Conservation (phyloP, 2,113 vertebrate species). For the Steatornis caripensis region DNA sequence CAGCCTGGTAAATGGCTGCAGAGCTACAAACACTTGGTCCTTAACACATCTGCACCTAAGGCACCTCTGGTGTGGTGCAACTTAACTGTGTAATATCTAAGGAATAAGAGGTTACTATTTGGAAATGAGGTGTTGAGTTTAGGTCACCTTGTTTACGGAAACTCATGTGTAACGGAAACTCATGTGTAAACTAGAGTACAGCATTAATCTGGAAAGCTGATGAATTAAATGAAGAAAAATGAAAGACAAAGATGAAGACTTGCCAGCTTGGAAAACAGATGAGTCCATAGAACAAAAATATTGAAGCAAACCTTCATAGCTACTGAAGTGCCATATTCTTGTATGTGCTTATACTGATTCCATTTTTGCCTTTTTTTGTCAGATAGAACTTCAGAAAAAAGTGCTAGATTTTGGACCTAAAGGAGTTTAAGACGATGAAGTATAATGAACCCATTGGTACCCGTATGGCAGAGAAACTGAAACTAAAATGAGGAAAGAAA, state of each 20-base stretch:
- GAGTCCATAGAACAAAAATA: background rate
- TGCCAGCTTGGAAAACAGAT: background rate
- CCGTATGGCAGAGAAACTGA: background rate
- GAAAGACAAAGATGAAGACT: background rate
- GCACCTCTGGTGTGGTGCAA: background rate
- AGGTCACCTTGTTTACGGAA: background rate
- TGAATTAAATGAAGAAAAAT: background rate
- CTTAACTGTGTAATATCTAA: background rate
- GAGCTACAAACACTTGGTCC: background rate
- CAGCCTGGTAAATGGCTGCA: background rate
- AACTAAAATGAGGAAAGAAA: background rate
- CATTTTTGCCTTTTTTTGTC: background rate
- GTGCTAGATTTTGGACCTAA: background rate
- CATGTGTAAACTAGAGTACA: background rate
- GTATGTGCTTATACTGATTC: background rate
- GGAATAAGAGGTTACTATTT: background rate
- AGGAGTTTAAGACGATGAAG: background rate
- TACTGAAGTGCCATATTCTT: background rate
- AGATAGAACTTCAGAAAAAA: background rate
- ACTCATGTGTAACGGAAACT: background rate
- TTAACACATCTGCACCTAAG: background rate
- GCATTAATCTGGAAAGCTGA: background rate
- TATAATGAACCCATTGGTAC: background rate
- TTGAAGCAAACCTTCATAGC: background rate
- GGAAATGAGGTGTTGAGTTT: background rate